These are phyloP conservation scores for Drosophila demipolita DNA, from an alignment of 2,888 invertebrate genomes.

Conservation along the genomic window DNA sequence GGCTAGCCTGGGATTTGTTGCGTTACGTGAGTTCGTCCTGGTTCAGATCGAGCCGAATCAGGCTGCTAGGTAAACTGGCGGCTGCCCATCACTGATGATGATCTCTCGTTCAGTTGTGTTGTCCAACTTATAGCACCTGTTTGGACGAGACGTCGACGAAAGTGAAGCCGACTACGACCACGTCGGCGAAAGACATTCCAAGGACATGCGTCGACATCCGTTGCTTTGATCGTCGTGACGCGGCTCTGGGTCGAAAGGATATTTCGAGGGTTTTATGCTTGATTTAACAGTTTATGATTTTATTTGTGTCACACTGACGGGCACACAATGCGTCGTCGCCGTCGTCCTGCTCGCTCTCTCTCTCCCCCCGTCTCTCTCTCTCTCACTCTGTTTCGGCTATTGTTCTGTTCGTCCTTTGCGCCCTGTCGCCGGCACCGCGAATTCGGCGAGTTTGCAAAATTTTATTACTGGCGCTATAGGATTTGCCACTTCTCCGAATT, in stretches of 20 bases:
- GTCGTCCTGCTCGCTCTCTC: slow-evolving; percentile 1
- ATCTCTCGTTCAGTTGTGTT: slow-evolving; percentile 50
- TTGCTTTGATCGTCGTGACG: slow-evolving; percentile 27
- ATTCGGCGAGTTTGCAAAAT: slow-evolving; percentile 46
- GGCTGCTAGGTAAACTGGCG: slow-evolving; percentile 47
- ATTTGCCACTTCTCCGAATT: slow-evolving; percentile 63
- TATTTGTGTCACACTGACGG: slow-evolving; percentile 53
- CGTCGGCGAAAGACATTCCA: slow-evolving; percentile 18
- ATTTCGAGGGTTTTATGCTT: slow-evolving; percentile 70
- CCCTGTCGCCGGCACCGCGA: slow-evolving; percentile 31
- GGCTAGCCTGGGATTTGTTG: slow-evolving; percentile 60
- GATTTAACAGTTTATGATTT: slow-evolving; percentile 78
- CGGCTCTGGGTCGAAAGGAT: slow-evolving; percentile 72
- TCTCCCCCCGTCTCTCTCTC: slow-evolving; percentile 2
- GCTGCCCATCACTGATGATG: slow-evolving; percentile 58
- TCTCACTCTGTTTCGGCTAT: neutral
- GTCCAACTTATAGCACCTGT: slow-evolving; percentile 74
- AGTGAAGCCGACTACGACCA: slow-evolving; percentile 51
- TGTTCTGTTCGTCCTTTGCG: slow-evolving; percentile 18
- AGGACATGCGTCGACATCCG: slow-evolving; percentile 38
- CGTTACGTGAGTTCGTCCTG: slow-evolving; percentile 58
- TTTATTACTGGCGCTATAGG: slow-evolving; percentile 78
- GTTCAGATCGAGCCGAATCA: slow-evolving; percentile 22
- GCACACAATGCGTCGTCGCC: slow-evolving; percentile 17
- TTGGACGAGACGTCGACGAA: slow-evolving; percentile 48